Evolutionary conservation across 2,888 invertebrate species (phyloP), one percentile per base, ranked within the genome.

Genomic region (Balanococcus diminutus): DNA sequence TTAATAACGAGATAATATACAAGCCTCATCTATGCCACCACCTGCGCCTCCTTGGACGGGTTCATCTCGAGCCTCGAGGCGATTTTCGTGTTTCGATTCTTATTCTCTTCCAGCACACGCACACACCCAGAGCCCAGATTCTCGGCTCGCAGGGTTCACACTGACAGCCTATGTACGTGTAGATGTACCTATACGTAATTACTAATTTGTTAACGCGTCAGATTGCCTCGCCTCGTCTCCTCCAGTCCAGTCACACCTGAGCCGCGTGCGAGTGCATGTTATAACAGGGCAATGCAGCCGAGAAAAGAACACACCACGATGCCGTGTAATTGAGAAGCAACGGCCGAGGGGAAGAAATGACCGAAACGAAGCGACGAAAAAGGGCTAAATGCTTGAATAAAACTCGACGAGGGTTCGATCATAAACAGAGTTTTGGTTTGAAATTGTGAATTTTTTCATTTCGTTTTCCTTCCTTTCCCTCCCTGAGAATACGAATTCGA

Each of bases 1-100:
- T 72, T 72, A 72, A 72, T 72, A 72, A 72, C 72, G 72, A 72
- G 72, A 72, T 72, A 72, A 72, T 72, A 72, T 72, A 72, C 72
- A 72, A 72, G 72, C 72, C 16, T 31, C n/a, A n/a, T n/a, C 46
- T 46, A 46, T 46, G n/a, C 46, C 5, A 46, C 6, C 46, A 46
- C 3, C 46, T 2, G 3, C n/a, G 46, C 72, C 31, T 31, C 72
- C 72, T 31, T 25, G 72, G 32, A 72, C 72, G 72, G 72, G 72
- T 72, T 72, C 72, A 72, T 72, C 72, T 31, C 8, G 8, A 3
- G 72, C 72, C 72, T 32, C 11, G n/a, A n/a, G 72, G 72, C 72
- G 5, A 28, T 16, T 72, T 72, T n/a, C n/a, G n/a, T n/a, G n/a
- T n/a, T n/a, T 46, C 67, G 72, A 72, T 72, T 72, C 72, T 32